These are phyloP conservation scores for Amyelois transitella DNA, from an alignment of 1,140 invertebrate species.

Conservation along the genomic window DNA sequence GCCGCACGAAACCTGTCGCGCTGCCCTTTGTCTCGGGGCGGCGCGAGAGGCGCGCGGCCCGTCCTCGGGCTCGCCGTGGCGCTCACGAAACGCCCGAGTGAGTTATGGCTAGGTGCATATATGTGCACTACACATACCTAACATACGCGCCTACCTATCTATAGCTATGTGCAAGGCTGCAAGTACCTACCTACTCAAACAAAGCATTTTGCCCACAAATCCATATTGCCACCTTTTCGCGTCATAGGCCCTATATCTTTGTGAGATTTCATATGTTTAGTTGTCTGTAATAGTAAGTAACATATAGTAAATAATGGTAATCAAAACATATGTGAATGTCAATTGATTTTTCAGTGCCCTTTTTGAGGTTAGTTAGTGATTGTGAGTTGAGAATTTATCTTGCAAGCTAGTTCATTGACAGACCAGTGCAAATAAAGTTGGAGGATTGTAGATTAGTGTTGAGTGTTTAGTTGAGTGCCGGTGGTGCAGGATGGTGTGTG, in stretches of 20 bases:
- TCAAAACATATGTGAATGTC: constrained; percentile 64
- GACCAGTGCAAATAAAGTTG: constrained; percentile 17
- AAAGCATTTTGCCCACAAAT: constrained; percentile 67
- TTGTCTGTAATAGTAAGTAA: constrained; percentile 38
- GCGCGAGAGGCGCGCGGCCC: constrained; percentile 35
- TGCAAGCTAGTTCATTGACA: background rate
- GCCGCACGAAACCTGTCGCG: constrained; percentile 45
- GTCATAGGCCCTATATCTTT: constrained; percentile 42
- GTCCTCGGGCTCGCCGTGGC: constrained; percentile 39
- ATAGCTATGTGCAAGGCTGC: constrained; percentile 61
- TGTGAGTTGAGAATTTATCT: constrained; percentile 15
- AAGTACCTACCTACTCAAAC: constrained; percentile 66
- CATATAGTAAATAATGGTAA: constrained; percentile 37
- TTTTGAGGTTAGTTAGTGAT: constrained; percentile 70
- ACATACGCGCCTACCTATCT: constrained; percentile 58
- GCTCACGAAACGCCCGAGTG: constrained; percentile 49
- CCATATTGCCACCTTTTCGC: constrained; percentile 41
- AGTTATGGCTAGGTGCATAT: constrained; percentile 62
- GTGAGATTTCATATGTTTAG: constrained; percentile 36
- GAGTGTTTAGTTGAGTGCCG: constrained; percentile 30
- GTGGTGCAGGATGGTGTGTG: constrained; percentile 19
- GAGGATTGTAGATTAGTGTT: constrained; percentile 19
- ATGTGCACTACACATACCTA: constrained; percentile 58
- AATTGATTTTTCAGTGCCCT: constrained; percentile 49
- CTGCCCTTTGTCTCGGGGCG: constrained; percentile 49